A percentile compares a stretch with the other conserved stretches of the same genome.
These are phyloP conservation scores for Helobdella robusta DNA, from an alignment of 2,888 invertebrate species.

Conservation along the genomic window DNA sequence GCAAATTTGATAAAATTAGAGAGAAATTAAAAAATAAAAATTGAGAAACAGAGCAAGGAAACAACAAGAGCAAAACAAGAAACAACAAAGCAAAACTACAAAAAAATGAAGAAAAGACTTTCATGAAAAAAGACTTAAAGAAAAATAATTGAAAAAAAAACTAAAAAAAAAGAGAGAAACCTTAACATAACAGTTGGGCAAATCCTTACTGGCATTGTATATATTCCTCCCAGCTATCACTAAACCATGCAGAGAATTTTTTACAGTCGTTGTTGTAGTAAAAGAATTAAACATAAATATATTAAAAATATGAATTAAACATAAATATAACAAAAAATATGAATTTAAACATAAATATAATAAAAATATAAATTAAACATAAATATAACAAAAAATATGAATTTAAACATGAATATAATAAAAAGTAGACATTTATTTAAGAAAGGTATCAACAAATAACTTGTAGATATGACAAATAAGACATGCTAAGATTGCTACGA, in stretches of 20 bases:
- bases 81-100: too few species aligned
- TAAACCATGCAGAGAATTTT: not conserved
- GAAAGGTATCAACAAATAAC: not conserved
- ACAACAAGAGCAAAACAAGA: too few species aligned
- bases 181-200: conserved; percentile 11
- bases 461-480: not conserved
- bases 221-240: conserved; percentile 18
- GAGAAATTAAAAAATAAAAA: too few species aligned
- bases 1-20: too few species aligned
- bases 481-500: not conserved
- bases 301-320: not conserved
- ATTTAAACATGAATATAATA: not conserved
- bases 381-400: not conserved
- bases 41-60: too few species aligned
- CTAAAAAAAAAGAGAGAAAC: not conserved
- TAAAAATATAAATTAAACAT: not conserved
- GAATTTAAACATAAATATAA: conserved; percentile 4
- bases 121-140: not conserved
- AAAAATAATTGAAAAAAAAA: not conserved
- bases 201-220: not conserved
- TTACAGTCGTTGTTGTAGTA: not conserved
- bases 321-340: not conserved
- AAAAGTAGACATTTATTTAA: not conserved
- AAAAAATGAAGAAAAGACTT: too few species aligned
- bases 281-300: not conserved